phyloP scores from a whole-genome alignment of 2,888 invertebrate species.

The Zygaena filipendulae region DNA sequence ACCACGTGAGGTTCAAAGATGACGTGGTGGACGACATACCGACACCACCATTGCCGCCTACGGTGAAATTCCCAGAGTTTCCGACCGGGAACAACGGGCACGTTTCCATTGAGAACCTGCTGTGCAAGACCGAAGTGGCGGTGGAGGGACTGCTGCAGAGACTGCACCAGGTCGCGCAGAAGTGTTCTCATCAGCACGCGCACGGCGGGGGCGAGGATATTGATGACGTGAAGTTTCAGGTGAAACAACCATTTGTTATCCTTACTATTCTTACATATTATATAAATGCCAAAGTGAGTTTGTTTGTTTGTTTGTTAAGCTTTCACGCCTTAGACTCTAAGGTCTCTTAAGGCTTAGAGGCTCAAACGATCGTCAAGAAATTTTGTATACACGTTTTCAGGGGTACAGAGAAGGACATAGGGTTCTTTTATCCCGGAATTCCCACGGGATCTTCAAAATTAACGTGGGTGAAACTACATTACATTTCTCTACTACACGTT shows the following conservation, averaged over 20 bases:
- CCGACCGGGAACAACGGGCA: constrained; percentile 64
- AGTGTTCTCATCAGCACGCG: constrained; percentile 77
- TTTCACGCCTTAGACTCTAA: too few relatives aligned
- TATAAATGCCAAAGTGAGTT: too few relatives aligned
- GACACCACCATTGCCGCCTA: constrained; percentile 56
- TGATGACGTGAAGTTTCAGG: constrained; percentile 81
- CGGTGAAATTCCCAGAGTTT: constrained; percentile 45
- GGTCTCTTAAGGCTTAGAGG: too few relatives aligned
- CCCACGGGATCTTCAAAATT: too few relatives aligned
- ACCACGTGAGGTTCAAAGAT: constrained; percentile 59
- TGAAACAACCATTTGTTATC: constrained; percentile 29
- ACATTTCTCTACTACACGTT: too few relatives aligned
- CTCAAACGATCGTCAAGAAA: too few relatives aligned
- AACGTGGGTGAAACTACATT: too few relatives aligned
- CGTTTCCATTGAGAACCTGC: constrained; percentile 68
- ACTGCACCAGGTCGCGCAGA: constrained; percentile 76
- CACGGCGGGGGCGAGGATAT: constrained; percentile 81
- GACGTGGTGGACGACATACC: constrained; percentile 54
- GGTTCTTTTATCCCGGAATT: too few relatives aligned
- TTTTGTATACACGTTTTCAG: too few relatives aligned
- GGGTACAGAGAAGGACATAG: too few relatives aligned
- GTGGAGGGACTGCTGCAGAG: constrained; percentile 75
- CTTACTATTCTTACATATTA: too few relatives aligned
- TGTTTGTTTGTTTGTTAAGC: too few relatives aligned
- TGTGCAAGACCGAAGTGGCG: constrained; percentile 76